Evolutionary conservation across 2,888 invertebrate species (phyloP), one percentile per base, ranked within the genome.

Genomic region (Teleogryllus oceanicus): DNA sequence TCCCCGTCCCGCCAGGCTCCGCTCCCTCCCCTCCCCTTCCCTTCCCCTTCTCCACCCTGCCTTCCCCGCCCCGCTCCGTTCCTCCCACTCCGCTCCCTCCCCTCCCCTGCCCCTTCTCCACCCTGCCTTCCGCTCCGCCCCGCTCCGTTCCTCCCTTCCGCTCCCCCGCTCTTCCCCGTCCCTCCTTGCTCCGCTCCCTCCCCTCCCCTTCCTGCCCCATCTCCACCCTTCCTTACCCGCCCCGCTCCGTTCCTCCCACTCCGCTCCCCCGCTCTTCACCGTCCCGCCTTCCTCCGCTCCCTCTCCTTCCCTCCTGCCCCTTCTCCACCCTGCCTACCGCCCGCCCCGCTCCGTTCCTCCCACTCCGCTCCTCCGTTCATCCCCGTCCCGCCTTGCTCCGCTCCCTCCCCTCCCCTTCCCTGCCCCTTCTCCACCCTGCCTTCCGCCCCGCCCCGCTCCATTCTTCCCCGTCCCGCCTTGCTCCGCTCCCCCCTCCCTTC

Each of bases 111-210:
- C 24, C 4, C 24, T 4, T 2, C 2, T 2, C 24, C 24, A 24
- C 4, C 24, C 24, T 21, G 21, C 24, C 24, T 2, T 4, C 24
- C 2, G 2, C 24, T 4, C 24, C 24, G 2, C 24, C 24, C 24
- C 24, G 24, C 24, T 24, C 24, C 4, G 2, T 24, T 2, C 24
- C 24, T 0, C 24, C 2, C 4, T 2, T 2, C 24, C 24, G 2
- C 24, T 4, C 4, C 24, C 24, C 2, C 24, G 2, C 2, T 2
- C 24, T 2, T 0, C 0, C 2, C 24, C 2, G 0, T 0, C 24
- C 4, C 24, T 4, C 4, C 24, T 2, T 21, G 21, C 24, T 4
- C 24, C 2, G 2, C 24, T 4, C 24, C 24, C 24, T 24, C 24
- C 4, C 24, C 24, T 0, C 24, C 2, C 4, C 24, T 2, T 24